Evolutionary conservation across 2,888 invertebrate species (phyloP), one percentile per base, ranked within the genome.

Genomic region (Scaptomyza tumidula): DNA sequence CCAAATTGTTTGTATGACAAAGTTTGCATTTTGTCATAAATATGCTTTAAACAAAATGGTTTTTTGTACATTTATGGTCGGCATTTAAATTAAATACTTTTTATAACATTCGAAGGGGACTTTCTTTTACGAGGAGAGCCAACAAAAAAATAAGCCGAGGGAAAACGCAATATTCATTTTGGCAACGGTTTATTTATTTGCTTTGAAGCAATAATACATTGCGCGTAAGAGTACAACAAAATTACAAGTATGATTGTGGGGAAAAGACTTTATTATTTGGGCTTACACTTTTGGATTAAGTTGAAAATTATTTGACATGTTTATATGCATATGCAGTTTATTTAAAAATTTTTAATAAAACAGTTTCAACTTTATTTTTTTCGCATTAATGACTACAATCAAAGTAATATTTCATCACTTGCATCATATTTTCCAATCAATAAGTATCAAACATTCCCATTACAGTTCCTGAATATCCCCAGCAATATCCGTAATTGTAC

Each of bases 21-120:
- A 86, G 86, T 88, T 80, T 58, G 84, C 75, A 69, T 69, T 63
- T 77, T 71, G 80, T 70, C 71, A 83, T 75, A 80, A 86, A 86
- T 86, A 68, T 65, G 65, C 63, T 83, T 86, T 64, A 69, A 74
- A 49, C 77, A 77, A 72, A 83, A 71, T 86, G 72, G 72, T 69
- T 80, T 57, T 63, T 57, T 65, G 55, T 60, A 71, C 71, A 60
- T 82, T 85, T 73, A 82, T 69, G 83, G 60, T 55, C 54, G 71
- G 73, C 65, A 79, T 85, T 83, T 62, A 83, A 77, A 70, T 86
- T 68, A 88, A 86, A 83, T 71, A 77, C 80, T 62, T 41, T 60
- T 41, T 49, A 43, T 29, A 37, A n/a, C 31, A 54, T 54, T 9
- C 35, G 19, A 27, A 39, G 14, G 16, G 14, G 29, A 35, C 16